phyloP scores from a whole-genome alignment of 2,113 vertebrate species.

The Gulo gulo region DNA sequence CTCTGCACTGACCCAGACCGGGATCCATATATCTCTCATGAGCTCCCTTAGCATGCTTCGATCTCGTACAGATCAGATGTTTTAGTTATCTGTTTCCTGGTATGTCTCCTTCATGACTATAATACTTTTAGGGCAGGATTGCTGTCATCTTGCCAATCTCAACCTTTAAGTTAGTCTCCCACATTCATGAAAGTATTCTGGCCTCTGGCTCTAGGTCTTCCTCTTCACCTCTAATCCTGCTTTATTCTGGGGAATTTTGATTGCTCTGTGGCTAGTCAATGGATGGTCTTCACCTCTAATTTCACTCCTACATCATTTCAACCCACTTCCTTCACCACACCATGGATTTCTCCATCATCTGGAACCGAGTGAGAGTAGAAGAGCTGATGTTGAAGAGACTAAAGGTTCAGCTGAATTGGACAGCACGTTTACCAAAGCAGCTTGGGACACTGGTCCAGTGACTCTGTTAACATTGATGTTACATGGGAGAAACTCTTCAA shows the following conservation, averaged over 20 bases:
- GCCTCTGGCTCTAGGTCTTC: background rate
- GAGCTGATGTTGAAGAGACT: background rate
- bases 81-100: background rate
- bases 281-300: background rate
- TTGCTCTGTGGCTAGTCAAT: background rate
- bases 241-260: background rate
- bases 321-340: background rate
- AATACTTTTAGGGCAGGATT: background rate
- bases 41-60: background rate
- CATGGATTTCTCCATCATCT: background rate
- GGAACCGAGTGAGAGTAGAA: background rate
- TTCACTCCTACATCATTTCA: background rate
- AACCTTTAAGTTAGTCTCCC: background rate
- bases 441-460: background rate
- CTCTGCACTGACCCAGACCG: background rate
- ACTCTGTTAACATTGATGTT: background rate
- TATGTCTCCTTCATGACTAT: background rate
- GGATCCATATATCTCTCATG: background rate
- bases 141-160: background rate
- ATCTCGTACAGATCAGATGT: background rate
- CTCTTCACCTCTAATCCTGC: background rate
- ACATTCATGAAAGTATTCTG: background rate
- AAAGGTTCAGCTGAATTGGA: background rate
- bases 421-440: background rate
- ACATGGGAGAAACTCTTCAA: background rate